Conservation (phyloP, 2,113 vertebrate genomes). For the Dasypus novemcinctus region DNA sequence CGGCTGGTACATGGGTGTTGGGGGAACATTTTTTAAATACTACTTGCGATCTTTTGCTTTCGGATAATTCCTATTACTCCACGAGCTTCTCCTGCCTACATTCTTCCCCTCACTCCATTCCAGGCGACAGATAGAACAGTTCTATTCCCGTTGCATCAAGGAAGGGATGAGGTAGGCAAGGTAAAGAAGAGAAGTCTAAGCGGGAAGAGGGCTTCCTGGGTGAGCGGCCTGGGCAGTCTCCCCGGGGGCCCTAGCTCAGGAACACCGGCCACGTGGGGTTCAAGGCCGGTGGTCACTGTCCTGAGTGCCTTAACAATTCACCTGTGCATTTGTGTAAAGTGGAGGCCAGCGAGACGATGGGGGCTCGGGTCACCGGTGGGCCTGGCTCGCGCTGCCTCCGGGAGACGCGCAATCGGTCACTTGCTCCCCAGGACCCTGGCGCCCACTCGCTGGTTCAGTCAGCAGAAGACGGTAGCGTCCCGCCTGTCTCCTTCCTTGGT, state of each 20-base stretch:
- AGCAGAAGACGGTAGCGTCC: background rate
- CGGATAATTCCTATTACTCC: background rate
- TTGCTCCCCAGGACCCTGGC: background rate
- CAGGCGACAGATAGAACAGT: background rate
- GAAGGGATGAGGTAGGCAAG: background rate
- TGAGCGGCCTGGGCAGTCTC: rapidly evolving
- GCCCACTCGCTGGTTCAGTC: background rate
- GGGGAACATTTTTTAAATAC: background rate
- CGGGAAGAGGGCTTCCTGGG: background rate
- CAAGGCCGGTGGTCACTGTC: background rate
- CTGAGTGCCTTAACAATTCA: background rate
- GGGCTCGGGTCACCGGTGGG: background rate
- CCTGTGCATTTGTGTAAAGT: background rate
- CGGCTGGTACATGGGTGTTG: background rate
- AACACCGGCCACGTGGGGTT: background rate
- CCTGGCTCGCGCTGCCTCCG: background rate
- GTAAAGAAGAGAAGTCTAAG: background rate
- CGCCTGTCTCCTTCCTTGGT: background rate
- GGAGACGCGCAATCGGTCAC: background rate
- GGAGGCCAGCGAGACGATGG: background rate
- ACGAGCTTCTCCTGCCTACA: background rate
- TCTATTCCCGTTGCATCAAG: background rate
- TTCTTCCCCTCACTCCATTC: background rate
- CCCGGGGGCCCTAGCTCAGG: background rate
- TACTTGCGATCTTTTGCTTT: background rate